Evolutionary conservation across 2,797 vertebrate genomes (phyloP).

Genomic region (Hydrolagus colliei): DNA sequence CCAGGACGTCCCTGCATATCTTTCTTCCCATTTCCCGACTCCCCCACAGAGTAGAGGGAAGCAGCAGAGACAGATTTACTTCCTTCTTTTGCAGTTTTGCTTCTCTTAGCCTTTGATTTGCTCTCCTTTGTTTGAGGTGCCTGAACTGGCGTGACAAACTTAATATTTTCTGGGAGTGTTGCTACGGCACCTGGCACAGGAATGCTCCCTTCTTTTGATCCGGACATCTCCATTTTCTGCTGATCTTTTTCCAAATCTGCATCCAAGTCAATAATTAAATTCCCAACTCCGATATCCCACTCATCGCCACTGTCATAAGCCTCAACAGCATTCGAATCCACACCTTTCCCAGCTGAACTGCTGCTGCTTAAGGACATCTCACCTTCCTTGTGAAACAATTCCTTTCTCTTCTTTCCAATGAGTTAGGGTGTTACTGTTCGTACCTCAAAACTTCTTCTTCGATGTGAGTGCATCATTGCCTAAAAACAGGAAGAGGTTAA

Average conservation of each 20-base stretch:
- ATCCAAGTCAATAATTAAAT: conserved; percentile 99
- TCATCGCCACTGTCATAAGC: conserved; percentile 99
- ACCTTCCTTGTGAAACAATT: conserved; percentile 58
- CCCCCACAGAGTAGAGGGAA: conserved; percentile 66
- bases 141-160: conserved; percentile 95
- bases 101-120: conserved; percentile 98
- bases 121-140: conserved; percentile 94
- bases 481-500: conserved; percentile 49
- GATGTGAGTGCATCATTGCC: conserved; percentile 61
- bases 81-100: conserved; percentile 96
- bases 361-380: conserved; percentile 99
- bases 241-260: conserved; percentile 98
- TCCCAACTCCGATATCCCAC: conserved; percentile 99
- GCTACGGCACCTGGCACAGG: conserved; percentile 90
- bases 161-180: conserved; percentile 91
- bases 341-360: conserved; percentile 99
- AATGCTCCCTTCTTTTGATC: conserved; percentile 87
- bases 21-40: conserved; percentile 78
- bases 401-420: conserved; percentile 25
- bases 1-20: conserved; percentile 79
- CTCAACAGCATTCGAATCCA: conserved; percentile 98
- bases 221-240: conserved; percentile 97
- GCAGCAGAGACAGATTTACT: conserved; percentile 68
- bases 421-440: conserved; percentile 32
- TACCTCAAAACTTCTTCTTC: conserved; percentile 56